phyloP scores from a whole-genome alignment of 2,797 vertebrate genomes.

The Pygocentrus nattereri region DNA sequence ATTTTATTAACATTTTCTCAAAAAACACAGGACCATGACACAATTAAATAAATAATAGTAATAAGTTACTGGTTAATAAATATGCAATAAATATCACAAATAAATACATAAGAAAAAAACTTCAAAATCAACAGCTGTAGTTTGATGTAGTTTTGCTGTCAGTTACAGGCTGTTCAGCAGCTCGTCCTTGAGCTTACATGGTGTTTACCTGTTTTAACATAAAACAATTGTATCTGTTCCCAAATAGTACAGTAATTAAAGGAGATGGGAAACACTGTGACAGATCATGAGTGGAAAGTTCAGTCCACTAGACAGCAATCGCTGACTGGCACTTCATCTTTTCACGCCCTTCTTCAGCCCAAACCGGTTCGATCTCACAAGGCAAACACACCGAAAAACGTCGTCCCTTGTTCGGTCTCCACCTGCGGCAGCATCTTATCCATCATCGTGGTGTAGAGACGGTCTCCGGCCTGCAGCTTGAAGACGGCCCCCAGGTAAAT shows the following conservation, averaged over 20 bases:
- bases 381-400: constrained; percentile 80
- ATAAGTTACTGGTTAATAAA: constrained; percentile 37
- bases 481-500: constrained; percentile 80
- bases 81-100: constrained; percentile 64
- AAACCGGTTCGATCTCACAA: constrained; percentile 61
- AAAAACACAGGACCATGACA: background rate
- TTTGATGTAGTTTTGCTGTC: background rate
- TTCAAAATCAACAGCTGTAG: constrained; percentile 72
- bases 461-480: constrained; percentile 63
- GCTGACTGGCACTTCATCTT: background rate
- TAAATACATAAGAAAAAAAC: constrained; percentile 54
- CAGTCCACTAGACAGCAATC: background rate
- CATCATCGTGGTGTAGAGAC: constrained; percentile 62
- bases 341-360: background rate
- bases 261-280: background rate
- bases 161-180: background rate
- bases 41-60: background rate
- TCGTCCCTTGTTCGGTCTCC: constrained; percentile 62
- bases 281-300: background rate
- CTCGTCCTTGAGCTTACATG: background rate
- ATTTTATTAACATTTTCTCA: background rate
- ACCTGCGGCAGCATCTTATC: constrained; percentile 47
- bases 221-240: constrained; percentile 24
- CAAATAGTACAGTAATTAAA: background rate
- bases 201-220: constrained; percentile 57